phyloP scores from a whole-genome alignment of 1,140 invertebrate species.

The Drosophila ananassae region DNA sequence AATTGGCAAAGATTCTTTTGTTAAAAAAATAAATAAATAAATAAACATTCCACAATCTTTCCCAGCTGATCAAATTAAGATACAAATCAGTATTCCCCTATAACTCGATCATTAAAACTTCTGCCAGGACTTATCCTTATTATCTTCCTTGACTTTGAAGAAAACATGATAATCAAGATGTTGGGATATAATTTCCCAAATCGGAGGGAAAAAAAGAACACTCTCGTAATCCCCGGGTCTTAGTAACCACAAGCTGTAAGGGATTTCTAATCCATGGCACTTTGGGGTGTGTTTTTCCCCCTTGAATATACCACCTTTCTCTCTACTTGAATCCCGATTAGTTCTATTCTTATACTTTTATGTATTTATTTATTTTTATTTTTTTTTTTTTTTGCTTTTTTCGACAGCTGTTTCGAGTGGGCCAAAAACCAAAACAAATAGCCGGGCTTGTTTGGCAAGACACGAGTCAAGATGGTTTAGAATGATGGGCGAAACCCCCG shows the following conservation, averaged over 20 bases:
- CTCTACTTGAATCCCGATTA: conserved; percentile 19
- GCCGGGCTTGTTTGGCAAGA: conserved; percentile 19
- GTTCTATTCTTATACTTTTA: conserved; percentile 3
- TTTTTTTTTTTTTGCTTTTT: background rate
- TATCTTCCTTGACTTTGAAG: conserved; percentile 24
- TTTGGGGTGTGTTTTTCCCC: conserved; percentile 1
- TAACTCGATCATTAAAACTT: background rate
- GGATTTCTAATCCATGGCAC: conserved; percentile 7
- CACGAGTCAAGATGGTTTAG: conserved; percentile 33
- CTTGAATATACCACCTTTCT: conserved; percentile 28
- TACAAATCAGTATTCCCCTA: background rate
- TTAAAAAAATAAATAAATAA: background rate
- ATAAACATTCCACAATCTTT: background rate
- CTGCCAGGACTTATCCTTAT: conserved; percentile 9
- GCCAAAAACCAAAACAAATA: conserved; percentile 10
- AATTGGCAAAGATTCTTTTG: background rate
- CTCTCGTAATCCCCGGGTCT: background rate
- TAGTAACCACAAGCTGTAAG: conserved; percentile 26
- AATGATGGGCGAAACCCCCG: background rate
- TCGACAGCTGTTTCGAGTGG: conserved; percentile 29
- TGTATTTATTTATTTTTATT: conserved; percentile 1
- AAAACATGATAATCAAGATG: conserved; percentile 15
- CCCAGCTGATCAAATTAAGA: conserved; percentile 16
- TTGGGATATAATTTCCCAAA: background rate
- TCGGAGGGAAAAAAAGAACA: conserved; percentile 1